phyloP scores from a whole-genome alignment of 2,888 invertebrate genomes.

The Matsumyia berberina region DNA sequence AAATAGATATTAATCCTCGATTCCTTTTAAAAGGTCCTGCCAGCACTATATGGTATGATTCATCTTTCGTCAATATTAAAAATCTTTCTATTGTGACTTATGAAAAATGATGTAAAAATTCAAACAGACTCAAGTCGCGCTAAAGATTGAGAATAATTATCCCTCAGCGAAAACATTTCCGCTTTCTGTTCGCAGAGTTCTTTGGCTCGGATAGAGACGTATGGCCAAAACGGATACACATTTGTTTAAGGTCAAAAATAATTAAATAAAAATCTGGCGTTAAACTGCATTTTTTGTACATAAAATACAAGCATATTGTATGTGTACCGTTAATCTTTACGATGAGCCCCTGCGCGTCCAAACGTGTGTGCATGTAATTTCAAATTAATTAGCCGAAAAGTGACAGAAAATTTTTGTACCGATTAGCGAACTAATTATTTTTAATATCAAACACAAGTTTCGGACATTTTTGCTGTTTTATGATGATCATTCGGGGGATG shows the following conservation, averaged over 20 bases:
- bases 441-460: constrained; percentile 49
- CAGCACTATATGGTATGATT: not conserved
- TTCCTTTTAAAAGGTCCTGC: not conserved
- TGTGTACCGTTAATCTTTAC: not conserved
- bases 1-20: no score
- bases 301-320: constrained; percentile 13
- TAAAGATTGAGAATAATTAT: constrained; percentile 19
- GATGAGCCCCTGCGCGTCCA: constrained; percentile 34
- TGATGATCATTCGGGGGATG: constrained; percentile 11
- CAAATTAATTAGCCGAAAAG: constrained; percentile 65
- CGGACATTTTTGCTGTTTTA: constrained; percentile 57
- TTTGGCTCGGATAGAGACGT: constrained; percentile 31
- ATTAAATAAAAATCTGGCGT: constrained; percentile 56
- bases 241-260: constrained; percentile 73
- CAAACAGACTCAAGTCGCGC: not conserved
- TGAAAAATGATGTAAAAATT: not conserved
- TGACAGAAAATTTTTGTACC: constrained; percentile 25
- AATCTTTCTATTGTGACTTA: not conserved
- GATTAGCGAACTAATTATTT: constrained; percentile 62
- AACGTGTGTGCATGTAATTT: constrained; percentile 69
- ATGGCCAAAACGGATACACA: constrained; percentile 32
- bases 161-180: constrained; percentile 48
- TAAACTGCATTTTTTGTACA: constrained; percentile 20
- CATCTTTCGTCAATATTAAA: not conserved
- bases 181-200: not conserved